Evolutionary conservation across 2,888 invertebrate species (phyloP), one percentile per base, ranked within the genome.

Genomic region (Lochmaea capreae): DNA sequence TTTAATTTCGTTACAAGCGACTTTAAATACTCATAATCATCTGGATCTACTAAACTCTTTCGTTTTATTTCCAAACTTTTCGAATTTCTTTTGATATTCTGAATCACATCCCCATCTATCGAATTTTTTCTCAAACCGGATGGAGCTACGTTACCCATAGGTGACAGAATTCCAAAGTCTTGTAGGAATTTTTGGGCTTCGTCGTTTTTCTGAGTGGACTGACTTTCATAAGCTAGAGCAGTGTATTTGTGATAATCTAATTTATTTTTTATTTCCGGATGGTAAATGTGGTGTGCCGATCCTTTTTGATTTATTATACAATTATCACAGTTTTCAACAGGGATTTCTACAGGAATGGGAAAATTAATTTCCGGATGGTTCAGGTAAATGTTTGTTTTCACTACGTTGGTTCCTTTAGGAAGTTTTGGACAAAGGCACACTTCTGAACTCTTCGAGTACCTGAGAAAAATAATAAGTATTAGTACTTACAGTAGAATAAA

Each of bases 351-450:
- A 6, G 85, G 84, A 43, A 86, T 84, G 5, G 86, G 86, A 72
- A 85, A 86, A 6, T 85, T 86, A 43, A 87, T 85, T 79, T 87
- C 87, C 0, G 87, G 87, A 76, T 87, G 87, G 72, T 84, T 83
- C 33, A 86, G 78, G 71, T 84, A 86, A 10, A 83, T 81, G 73
- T 83, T 84, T 11, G 83, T 80, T 72, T 82, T 83, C 65, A 83
- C 78, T 22, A 80, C 70, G 22, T 76, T 78, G 39, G 81, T 75
- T 14, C 75, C 73, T 14, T 72, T 75, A 22, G 75, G 57, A n/a
- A 74, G 72, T 77, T 78, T 82, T n/a, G 79, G 74, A 33, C 73
- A 79, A 5, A 80, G 74, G 57, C 79, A 81, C n/a, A 79, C 77
- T 63, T 78, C 52, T 66, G 78, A 42, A 67, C 73, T 67, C 54